Evolutionary conservation across 2,888 invertebrate genomes (phyloP).

Genomic region (Julus scandinavius): DNA sequence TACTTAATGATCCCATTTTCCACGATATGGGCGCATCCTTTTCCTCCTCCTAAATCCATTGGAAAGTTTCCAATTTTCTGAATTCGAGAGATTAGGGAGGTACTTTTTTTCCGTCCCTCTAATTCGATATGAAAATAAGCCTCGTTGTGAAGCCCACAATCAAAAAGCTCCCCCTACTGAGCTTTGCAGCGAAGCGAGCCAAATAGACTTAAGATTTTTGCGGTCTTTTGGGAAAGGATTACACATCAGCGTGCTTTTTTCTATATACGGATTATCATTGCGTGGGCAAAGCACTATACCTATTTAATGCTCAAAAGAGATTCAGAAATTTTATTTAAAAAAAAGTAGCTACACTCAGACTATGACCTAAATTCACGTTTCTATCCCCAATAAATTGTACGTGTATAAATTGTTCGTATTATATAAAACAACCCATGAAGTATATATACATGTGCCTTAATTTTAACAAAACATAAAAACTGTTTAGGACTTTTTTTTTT

Average conservation of each 20-base stretch:
- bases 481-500: too few relatives aligned
- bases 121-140: neutral
- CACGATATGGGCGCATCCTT: neutral
- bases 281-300: neutral
- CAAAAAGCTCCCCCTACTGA: neutral
- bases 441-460: too few relatives aligned
- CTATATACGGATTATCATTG: neutral
- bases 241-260: neutral
- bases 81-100: neutral
- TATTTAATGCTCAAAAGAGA: neutral
- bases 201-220: neutral
- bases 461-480: too few relatives aligned
- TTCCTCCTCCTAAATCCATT: neutral
- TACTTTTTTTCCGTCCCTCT: neutral
- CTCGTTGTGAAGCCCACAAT: neutral
- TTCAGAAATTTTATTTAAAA: neutral
- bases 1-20: conserved; percentile 28
- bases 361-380: too few relatives aligned
- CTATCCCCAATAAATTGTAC: too few relatives aligned
- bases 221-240: neutral
- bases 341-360: too few relatives aligned
- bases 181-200: neutral
- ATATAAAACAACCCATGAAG: too few relatives aligned
- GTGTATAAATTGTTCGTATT: too few relatives aligned
- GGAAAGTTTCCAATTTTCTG: neutral